A percentile compares a stretch with the other conserved stretches of the same genome.
Evolutionary conservation across 2,888 invertebrate genomes (phyloP).

Genomic region (Trissonchulus sp.): DNA sequence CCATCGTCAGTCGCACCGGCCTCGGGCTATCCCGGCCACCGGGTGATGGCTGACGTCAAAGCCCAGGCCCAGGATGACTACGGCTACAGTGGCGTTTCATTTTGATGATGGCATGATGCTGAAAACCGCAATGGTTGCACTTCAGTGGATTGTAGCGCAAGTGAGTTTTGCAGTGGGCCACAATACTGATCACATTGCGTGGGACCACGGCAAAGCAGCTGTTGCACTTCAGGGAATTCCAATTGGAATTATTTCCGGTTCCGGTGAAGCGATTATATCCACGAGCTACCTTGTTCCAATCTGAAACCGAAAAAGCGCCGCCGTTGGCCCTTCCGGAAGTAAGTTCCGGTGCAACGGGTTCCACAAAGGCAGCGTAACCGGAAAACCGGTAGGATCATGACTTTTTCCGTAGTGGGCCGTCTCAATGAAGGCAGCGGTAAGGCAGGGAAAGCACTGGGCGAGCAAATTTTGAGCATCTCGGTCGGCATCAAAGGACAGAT

Average conservation of each 20-base stretch:
- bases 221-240: neutral
- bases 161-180: slow-evolving; percentile 30
- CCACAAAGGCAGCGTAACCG: slow-evolving; percentile 4
- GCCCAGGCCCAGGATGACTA: neutral
- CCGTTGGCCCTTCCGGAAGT: neutral
- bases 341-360: neutral
- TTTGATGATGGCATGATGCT: slow-evolving; percentile 27
- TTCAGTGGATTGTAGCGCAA: slow-evolving; percentile 30
- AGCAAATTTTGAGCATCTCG: neutral
- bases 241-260: neutral
- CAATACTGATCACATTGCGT: slow-evolving; percentile 14
- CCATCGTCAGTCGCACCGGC: slow-evolving; percentile 23
- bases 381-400: neutral
- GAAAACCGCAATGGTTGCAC: slow-evolving; percentile 30
- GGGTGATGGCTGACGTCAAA: slow-evolving; percentile 30
- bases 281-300: neutral
- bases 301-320: neutral
- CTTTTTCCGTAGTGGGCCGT: neutral
- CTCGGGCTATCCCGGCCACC: slow-evolving; percentile 21
- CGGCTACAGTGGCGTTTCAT: slow-evolving; percentile 26
- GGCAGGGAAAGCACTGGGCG: slow-evolving; percentile 3
- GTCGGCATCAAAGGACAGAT: neutral
- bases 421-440: neutral
- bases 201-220: slow-evolving; percentile 19
- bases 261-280: neutral